These are phyloP conservation scores for Lepidurus apus DNA, from an alignment of 1,140 invertebrate genomes.

Conservation along the genomic window DNA sequence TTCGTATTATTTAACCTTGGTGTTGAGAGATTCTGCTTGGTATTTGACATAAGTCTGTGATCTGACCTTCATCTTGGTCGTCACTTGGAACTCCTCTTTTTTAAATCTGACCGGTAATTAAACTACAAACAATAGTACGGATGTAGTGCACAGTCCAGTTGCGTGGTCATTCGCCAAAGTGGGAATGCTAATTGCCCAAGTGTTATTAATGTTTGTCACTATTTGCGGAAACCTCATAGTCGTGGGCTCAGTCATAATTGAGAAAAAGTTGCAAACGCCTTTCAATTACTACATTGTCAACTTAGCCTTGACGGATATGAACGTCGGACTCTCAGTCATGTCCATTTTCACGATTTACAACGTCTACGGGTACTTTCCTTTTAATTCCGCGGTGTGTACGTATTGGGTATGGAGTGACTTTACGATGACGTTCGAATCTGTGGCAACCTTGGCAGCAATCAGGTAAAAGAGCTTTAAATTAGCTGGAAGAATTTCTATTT, in stretches of 20 bases:
- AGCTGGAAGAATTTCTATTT: background rate
- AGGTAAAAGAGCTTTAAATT: constrained; percentile 37
- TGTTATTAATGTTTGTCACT: constrained; percentile 40
- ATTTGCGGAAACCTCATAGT: constrained; percentile 42
- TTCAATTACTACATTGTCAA: constrained; percentile 43
- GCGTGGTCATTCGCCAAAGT: constrained; percentile 27
- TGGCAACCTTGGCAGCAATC: constrained; percentile 45
- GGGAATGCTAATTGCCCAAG: constrained; percentile 32
- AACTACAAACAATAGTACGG: background rate
- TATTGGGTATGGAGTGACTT: constrained; percentile 48
- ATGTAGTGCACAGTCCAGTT: constrained; percentile 5
- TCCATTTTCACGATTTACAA: constrained; percentile 41
- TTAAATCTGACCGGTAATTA: background rate
- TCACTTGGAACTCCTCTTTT: background rate
- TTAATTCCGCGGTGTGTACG: constrained; percentile 42
- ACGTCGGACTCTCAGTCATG: constrained; percentile 42
- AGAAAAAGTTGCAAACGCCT: constrained; percentile 41
- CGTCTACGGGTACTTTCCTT: constrained; percentile 40
- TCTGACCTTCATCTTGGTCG: background rate
- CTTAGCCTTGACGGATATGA: constrained; percentile 42
- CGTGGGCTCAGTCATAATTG: constrained; percentile 38
- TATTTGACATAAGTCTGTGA: no score
- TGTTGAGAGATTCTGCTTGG: no score
- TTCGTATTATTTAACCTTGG: no score
- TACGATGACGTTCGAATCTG: constrained; percentile 47